Base-by-base conservation (phyloP, 2,888 invertebrate species). In the Pyrrhia umbra region DNA sequence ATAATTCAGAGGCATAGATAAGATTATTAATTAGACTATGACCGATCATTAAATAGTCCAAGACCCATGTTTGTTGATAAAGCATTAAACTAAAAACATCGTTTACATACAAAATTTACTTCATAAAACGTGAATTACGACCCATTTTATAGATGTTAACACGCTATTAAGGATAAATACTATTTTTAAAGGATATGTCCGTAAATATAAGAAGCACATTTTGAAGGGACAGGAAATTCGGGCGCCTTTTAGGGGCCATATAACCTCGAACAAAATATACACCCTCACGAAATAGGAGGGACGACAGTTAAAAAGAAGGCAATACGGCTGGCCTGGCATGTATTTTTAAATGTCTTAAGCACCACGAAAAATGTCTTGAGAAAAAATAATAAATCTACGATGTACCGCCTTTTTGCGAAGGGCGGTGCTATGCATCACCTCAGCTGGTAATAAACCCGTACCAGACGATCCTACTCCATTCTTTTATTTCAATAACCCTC, bases 401-500 rank as follows among this genome's bases (percentile, higher is more conserved):
- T 61, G 67, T 66, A 57, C 74, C 74, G 77, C 77, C 75, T 87
- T 84, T 82, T 85, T 85, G 87, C 86, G 85, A 85, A 84, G 80
- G 81, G 77, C 83, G 85, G 79, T 81, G 73, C 82, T 81, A 85
- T 89, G 85, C 87, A 87, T 88, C 87, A 90, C 85, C 85, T 85
- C 84, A 51, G 72, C 71, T 75, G 69, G 82, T 88, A 89, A 89
- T 89, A 91, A 90, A 91, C 86, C 82, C 75, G 75, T 70, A 67
- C 68, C 74, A 80, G 82, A 84, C 80, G 81, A 81, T 81, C 82
- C 78, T 81, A 78, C 80, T 77, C 72, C 80, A 80, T 85, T 86
- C 85, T 88, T 91, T 90, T 88, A 88, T 88, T 92, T 91, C 90
- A 90, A 91, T 91, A 90, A 87, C 84, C 85, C 84, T 81, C 79